These are phyloP conservation scores for Gasterosteus aculeatus DNA, from an alignment of 2,113 vertebrate species.

Conservation along the genomic window DNA sequence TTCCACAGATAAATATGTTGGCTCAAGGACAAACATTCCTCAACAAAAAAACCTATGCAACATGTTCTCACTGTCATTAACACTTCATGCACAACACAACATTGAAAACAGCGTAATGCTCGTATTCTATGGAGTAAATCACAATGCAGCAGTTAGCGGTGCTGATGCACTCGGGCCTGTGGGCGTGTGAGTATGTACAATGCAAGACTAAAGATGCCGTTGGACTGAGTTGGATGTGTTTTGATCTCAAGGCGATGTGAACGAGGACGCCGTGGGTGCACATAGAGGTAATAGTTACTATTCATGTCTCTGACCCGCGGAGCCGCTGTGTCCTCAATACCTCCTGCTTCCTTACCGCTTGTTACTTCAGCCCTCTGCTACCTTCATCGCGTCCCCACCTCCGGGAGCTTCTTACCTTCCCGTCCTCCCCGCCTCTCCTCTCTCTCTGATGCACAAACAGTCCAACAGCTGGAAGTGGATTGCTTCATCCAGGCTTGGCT, in stretches of 20 bases:
- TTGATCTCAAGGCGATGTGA: neutral
- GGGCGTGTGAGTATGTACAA: neutral
- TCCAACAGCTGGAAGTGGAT: slow-evolving; percentile 73
- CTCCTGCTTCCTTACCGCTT: neutral
- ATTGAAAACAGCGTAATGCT: neutral
- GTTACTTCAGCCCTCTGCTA: slow-evolving; percentile 16
- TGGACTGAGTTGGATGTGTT: neutral
- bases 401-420: slow-evolving; percentile 8
- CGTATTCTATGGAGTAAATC: neutral
- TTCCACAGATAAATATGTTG: neutral
- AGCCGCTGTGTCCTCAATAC: neutral
- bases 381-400: slow-evolving; percentile 40
- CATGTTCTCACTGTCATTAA: neutral
- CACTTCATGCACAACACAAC: neutral
- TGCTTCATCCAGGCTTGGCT: slow-evolving; percentile 77
- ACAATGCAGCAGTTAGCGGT: neutral
- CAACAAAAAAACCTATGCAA: neutral
- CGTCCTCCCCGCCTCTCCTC: slow-evolving; percentile 22
- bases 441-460: slow-evolving; percentile 58
- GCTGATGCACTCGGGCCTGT: neutral
- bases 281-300: neutral
- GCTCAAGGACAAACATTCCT: neutral
- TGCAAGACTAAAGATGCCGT: neutral
- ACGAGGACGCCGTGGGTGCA: neutral
- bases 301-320: slow-evolving; percentile 4